Conservation (phyloP, 2,888 invertebrate species). For the Proisotoma minuta region DNA sequence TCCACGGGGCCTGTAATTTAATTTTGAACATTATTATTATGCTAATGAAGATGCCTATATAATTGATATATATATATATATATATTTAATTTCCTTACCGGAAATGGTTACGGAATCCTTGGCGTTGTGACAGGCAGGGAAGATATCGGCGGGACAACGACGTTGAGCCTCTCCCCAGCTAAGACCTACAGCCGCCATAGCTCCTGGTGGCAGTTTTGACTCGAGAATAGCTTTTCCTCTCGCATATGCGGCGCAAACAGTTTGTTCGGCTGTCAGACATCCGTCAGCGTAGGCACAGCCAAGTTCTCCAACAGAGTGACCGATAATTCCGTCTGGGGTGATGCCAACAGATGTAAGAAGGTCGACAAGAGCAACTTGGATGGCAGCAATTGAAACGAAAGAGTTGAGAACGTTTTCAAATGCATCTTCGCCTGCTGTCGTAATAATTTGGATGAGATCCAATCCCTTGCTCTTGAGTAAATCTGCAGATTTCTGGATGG, state of each 20-base stretch:
- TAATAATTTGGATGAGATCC: constrained; percentile 74
- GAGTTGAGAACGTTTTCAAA: constrained; percentile 83
- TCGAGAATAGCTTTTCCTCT: constrained; percentile 73
- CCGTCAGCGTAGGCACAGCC: constrained; percentile 97
- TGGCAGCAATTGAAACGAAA: constrained; percentile 89
- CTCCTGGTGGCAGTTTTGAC: constrained; percentile 66
- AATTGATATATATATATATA: too few species aligned
- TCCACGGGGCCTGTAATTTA: constrained; percentile 77
- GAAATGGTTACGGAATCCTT: constrained; percentile 90
- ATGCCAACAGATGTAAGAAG: constrained; percentile 70
- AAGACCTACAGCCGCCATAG: constrained; percentile 89
- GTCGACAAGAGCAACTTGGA: constrained; percentile 95
- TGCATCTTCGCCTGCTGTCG: constrained; percentile 67
- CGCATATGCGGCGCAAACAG: constrained; percentile 89
- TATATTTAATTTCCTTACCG: too few species aligned
- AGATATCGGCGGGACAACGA: constrained; percentile 71
- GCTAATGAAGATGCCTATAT: too few species aligned
- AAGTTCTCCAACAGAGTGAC: constrained; percentile 90
- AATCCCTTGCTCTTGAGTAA: constrained; percentile 72
- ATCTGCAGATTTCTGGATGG: constrained; percentile 70
- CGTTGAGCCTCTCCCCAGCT: constrained; percentile 75
- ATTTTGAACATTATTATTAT: too few species aligned
- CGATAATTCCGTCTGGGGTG: constrained; percentile 87
- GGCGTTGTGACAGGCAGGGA: constrained; percentile 92
- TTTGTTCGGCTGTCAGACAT: constrained; percentile 82